phyloP scores from a whole-genome alignment of 2,113 vertebrate species.

The Tragelaphus buxtoni region DNA sequence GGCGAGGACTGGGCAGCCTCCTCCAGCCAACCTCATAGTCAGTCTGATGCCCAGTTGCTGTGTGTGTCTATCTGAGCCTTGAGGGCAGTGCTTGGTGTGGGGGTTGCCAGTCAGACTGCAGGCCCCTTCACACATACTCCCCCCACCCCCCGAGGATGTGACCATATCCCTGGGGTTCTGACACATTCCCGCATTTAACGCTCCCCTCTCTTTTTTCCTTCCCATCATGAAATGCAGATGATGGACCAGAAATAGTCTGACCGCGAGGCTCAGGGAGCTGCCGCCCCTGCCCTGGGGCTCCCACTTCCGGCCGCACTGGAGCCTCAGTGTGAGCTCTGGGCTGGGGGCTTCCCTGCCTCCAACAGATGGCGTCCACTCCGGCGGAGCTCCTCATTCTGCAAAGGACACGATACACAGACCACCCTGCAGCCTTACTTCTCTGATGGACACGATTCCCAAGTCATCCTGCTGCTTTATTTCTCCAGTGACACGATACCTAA shows the following conservation, averaged over 20 bases:
- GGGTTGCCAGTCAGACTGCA: too few species aligned
- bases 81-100: neutral
- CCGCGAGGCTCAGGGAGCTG: neutral
- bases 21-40: neutral
- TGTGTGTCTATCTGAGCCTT: neutral
- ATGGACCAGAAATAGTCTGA: slow-evolving; percentile 70
- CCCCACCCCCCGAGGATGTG: neutral
- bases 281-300: neutral
- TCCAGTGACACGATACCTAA: neutral
- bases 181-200: neutral
- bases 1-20: neutral
- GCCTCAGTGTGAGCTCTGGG: neutral
- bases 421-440: neutral
- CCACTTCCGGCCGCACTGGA: neutral
- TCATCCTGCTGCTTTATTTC: slow-evolving; percentile 44
- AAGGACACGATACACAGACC: neutral
- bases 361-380: neutral
- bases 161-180: neutral
- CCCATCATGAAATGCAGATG: slow-evolving; percentile 32
- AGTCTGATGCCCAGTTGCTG: neutral
- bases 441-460: neutral
- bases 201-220: neutral
- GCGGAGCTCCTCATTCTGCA: neutral
- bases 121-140: neutral
- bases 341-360: neutral